Evolutionary conservation across 2,113 vertebrate genomes (phyloP).

Genomic region (Myotis brandtii): DNA sequence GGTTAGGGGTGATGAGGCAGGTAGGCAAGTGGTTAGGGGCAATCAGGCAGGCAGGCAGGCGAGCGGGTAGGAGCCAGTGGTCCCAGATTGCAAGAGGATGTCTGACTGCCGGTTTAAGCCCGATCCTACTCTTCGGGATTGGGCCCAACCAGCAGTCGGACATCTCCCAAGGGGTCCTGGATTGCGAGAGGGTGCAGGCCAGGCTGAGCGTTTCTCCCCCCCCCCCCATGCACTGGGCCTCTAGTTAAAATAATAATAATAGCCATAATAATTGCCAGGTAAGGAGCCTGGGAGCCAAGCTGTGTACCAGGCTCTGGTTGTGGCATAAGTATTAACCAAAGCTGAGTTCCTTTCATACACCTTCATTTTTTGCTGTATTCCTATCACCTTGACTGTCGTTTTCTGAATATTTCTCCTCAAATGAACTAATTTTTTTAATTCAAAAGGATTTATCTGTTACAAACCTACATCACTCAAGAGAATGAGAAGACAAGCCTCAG

Average conservation of each 20-base stretch:
- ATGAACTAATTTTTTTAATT: not conserved
- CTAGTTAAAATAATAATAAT: not conserved
- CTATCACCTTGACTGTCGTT: not conserved
- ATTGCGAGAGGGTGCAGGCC: too few species aligned
- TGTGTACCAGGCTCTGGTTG: not conserved
- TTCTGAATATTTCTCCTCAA: not conserved
- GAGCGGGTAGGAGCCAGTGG: too few species aligned
- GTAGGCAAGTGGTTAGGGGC: too few species aligned
- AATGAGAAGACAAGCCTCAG: not conserved
- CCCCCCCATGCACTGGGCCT: too few species aligned
- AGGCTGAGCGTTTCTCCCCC: accelerated
- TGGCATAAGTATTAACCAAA: not conserved
- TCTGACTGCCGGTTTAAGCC: too few species aligned
- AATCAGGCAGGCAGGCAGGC: too few species aligned
- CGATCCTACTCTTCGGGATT: too few species aligned
- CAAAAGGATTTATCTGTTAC: not conserved
- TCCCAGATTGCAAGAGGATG: too few species aligned
- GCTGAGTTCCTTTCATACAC: not conserved
- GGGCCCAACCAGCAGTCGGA: too few species aligned
- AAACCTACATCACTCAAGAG: not conserved
- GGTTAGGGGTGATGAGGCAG: too few species aligned
- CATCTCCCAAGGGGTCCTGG: too few species aligned
- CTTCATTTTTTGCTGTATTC: not conserved
- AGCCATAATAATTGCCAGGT: too few species aligned
- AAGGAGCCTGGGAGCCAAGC: not conserved